These are phyloP conservation scores for Parazoanthus darwini DNA, from an alignment of 92 coral and sea anemone species.

Conservation along the genomic window DNA sequence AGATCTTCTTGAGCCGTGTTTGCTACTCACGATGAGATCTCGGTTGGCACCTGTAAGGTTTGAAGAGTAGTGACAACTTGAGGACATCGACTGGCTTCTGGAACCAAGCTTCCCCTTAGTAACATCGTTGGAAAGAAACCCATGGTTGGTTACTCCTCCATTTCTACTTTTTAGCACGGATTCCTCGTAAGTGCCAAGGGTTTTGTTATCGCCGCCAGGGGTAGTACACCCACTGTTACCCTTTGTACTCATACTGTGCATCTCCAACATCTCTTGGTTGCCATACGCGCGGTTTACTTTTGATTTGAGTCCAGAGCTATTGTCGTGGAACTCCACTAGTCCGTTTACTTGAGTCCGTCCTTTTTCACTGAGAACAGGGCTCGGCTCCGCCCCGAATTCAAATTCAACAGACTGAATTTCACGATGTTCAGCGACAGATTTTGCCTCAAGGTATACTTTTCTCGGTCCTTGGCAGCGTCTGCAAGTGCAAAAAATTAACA, in stretches of 20 bases:
- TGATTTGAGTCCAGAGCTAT: neutral
- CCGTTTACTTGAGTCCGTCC: neutral
- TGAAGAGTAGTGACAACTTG: neutral
- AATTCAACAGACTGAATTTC: slow-evolving; percentile 25
- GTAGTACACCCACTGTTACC: neutral
- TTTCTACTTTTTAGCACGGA: too few species aligned
- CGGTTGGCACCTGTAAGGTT: neutral
- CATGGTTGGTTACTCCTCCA: neutral
- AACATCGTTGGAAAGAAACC: neutral
- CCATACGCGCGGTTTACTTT: neutral
- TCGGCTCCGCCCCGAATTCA: slow-evolving; percentile 9
- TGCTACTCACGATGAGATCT: neutral
- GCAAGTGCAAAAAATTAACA: neutral
- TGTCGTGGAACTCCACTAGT: neutral
- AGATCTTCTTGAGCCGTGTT: neutral
- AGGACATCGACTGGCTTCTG: neutral
- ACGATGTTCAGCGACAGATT: neutral
- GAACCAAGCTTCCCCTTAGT: neutral
- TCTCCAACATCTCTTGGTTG: neutral
- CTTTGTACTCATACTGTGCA: neutral
- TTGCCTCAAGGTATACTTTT: neutral
- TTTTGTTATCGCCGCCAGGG: neutral
- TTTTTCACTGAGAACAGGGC: neutral
- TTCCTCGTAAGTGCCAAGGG: neutral
- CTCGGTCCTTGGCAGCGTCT: neutral